phyloP scores from a whole-genome alignment of 1,140 invertebrate genomes.

The Patella vulgata region DNA sequence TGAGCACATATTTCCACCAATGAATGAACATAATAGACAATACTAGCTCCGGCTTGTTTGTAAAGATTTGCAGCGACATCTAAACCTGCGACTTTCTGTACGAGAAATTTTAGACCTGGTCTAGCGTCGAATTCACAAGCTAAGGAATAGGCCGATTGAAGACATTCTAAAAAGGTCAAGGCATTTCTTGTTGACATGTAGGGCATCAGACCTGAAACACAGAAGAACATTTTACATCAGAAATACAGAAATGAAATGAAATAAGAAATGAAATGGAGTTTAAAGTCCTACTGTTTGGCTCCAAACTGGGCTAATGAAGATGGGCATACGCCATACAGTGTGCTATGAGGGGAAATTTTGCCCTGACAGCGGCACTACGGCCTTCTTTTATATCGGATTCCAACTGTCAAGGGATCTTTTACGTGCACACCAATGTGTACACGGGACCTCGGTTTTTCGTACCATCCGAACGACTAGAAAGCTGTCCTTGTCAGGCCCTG shows the following conservation, averaged over 20 bases:
- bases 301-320: too few relatives aligned
- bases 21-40: slow-evolving; percentile 88
- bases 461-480: too few relatives aligned
- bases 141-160: slow-evolving; percentile 82
- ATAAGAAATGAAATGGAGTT: too few relatives aligned
- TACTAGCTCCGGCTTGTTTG: slow-evolving; percentile 89
- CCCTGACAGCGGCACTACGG: too few relatives aligned
- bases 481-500: too few relatives aligned
- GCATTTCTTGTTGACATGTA: slow-evolving; percentile 70
- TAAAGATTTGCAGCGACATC: slow-evolving; percentile 91
- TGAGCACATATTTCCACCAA: slow-evolving; percentile 82
- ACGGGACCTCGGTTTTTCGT: too few relatives aligned
- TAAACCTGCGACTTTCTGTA: slow-evolving; percentile 90
- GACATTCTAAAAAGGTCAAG: slow-evolving; percentile 78
- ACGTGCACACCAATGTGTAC: too few relatives aligned
- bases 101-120: slow-evolving; percentile 90
- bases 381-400: too few relatives aligned
- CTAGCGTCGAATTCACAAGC: slow-evolving; percentile 87
- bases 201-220: slow-evolving; percentile 67
- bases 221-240: slow-evolving; percentile 11
- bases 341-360: too few relatives aligned
- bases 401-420: too few relatives aligned
- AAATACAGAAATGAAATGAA: neutral
- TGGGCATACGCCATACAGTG: too few relatives aligned
- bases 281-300: too few relatives aligned